phyloP scores from a whole-genome alignment of 2,797 vertebrate genomes.

The Enteromius unitaeniatus region DNA sequence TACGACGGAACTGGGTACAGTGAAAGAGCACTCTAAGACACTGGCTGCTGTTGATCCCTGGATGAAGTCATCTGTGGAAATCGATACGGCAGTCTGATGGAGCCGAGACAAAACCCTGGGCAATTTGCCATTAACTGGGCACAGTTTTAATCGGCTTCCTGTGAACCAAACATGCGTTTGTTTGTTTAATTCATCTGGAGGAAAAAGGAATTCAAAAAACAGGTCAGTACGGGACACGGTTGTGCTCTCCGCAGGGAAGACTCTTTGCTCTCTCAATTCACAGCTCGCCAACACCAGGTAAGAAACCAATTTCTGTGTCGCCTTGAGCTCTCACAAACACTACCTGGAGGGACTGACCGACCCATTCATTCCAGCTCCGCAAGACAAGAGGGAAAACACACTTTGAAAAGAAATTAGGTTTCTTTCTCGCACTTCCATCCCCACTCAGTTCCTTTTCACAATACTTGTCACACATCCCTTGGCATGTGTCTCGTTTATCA shows the following conservation, averaged over 20 bases:
- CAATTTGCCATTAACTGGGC: conserved; percentile 22
- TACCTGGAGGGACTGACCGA: conserved; percentile 60
- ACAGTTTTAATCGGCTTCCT: conserved; percentile 24
- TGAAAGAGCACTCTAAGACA: conserved; percentile 42
- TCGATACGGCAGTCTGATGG: conserved; percentile 47
- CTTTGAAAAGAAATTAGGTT: conserved; percentile 53
- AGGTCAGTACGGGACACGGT: conserved; percentile 46
- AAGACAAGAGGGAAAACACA: conserved; percentile 50
- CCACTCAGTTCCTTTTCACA: conserved; percentile 2
- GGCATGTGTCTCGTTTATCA: conserved; percentile 62
- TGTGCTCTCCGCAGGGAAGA: conserved; percentile 45
- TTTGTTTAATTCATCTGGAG: conserved; percentile 47
- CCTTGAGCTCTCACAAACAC: conserved; percentile 59
- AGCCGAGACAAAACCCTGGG: conserved; percentile 34
- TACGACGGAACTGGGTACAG: conserved; percentile 39
- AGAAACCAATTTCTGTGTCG: conserved; percentile 61
- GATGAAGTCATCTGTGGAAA: conserved; percentile 56
- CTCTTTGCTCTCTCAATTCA: conserved; percentile 49
- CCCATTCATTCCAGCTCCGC: conserved; percentile 51
- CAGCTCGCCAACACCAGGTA: conserved; percentile 50
- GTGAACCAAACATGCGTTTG: conserved; percentile 37
- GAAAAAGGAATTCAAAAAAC: conserved; percentile 23
- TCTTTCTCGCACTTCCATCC: conserved; percentile 15
- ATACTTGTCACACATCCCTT: conserved; percentile 56
- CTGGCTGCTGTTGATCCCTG: conserved; percentile 42